These are phyloP conservation scores for Platanista minor DNA, from an alignment of 2,113 vertebrate species.

Conservation along the genomic window DNA sequence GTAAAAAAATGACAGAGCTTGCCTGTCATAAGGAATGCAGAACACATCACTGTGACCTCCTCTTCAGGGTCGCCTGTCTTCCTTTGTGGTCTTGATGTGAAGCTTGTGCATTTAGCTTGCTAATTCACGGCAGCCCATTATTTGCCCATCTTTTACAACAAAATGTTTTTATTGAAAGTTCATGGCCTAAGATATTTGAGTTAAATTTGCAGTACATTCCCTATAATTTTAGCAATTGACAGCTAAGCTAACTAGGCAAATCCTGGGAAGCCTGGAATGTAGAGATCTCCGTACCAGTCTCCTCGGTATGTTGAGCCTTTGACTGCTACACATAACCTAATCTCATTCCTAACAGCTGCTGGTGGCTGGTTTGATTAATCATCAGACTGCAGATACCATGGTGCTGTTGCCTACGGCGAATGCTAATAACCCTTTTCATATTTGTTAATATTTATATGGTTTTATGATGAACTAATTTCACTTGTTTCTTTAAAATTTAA, in stretches of 20 bases:
- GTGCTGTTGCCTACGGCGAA: not conserved
- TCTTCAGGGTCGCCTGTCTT: not conserved
- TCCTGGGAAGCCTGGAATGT: not conserved
- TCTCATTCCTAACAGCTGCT: not conserved
- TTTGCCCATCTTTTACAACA: not conserved
- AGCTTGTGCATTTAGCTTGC: not conserved
- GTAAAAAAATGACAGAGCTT: not conserved
- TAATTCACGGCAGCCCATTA: not conserved
- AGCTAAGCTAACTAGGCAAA: not conserved
- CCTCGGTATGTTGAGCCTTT: not conserved
- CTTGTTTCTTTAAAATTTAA: not conserved
- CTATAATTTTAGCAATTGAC: not conserved
- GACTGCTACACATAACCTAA: not conserved
- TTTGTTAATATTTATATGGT: not conserved
- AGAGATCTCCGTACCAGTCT: not conserved
- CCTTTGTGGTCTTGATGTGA: not conserved
- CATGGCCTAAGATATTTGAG: not conserved
- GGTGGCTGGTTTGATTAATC: not conserved
- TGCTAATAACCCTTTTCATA: not conserved
- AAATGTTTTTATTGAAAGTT: not conserved
- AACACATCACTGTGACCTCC: accelerated
- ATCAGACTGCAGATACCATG: not conserved
- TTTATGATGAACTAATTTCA: not conserved
- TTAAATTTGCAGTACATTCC: not conserved
- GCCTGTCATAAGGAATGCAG: not conserved